phyloP scores from a whole-genome alignment of 2,888 invertebrate genomes.

The Dicranocentrus wangi region DNA sequence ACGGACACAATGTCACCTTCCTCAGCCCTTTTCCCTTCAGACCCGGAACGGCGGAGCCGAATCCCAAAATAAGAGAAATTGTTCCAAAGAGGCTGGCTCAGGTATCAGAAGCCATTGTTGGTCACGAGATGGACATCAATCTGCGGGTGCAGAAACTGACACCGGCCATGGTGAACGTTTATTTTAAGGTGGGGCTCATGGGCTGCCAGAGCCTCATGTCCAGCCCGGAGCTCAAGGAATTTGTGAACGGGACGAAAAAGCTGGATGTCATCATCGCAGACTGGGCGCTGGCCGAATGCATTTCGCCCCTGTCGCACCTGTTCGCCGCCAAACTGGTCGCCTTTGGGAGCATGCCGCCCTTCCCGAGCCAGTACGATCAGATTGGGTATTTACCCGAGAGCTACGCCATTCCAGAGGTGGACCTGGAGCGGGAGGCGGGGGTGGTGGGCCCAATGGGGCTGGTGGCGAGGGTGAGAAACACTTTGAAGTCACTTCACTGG shows the following conservation, averaged over 20 bases:
- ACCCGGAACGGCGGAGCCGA: too few relatives aligned
- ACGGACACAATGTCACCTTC: constrained; percentile 65
- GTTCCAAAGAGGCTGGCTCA: constrained; percentile 26
- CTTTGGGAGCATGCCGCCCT: constrained; percentile 47
- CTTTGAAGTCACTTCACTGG: constrained; percentile 4
- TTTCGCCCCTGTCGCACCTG: constrained; percentile 53
- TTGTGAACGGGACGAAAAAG: constrained; percentile 4
- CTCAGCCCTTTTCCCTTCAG: too few relatives aligned
- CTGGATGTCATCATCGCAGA: constrained; percentile 65
- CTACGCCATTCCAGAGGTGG: constrained; percentile 59
- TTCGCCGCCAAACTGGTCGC: constrained; percentile 43
- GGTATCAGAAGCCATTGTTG: background rate
- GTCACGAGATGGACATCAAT: background rate
- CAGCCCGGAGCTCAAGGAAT: constrained; percentile 37
- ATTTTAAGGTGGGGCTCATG: background rate
- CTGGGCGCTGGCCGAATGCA: constrained; percentile 64
- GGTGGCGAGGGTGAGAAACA: constrained; percentile 14
- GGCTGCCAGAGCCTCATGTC: constrained; percentile 33
- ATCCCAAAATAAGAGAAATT: constrained; percentile 46
- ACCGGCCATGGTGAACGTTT: too few relatives aligned
- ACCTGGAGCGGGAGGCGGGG: background rate
- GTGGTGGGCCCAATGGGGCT: too few relatives aligned
- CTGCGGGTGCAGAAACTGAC: background rate
- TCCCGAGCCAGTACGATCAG: constrained; percentile 50
- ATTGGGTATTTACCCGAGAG: constrained; percentile 48